These are phyloP conservation scores for Ianthella basta DNA, from an alignment of 37 sponge, comb jelly and placozoan genomes.

Conservation along the genomic window DNA sequence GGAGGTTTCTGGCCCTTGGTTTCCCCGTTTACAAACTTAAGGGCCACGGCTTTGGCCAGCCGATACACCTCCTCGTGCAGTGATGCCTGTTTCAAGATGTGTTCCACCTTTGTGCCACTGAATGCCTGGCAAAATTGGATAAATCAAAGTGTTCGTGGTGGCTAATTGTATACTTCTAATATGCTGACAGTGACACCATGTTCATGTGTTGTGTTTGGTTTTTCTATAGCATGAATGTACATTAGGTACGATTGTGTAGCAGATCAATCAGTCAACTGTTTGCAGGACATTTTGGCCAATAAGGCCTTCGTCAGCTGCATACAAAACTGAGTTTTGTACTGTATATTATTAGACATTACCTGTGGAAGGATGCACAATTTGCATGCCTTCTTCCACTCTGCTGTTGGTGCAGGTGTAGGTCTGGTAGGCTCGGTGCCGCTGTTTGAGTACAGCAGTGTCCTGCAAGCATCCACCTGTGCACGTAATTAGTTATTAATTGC, in stretches of 20 bases:
- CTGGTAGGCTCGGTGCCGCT: no score
- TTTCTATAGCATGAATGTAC: no score
- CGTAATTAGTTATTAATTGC: no score
- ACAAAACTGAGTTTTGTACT: not conserved
- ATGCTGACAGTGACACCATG: no score
- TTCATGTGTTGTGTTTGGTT: no score
- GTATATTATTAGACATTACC: not conserved
- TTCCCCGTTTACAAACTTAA: not conserved
- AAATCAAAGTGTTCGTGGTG: no score
- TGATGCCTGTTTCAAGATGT: not conserved
- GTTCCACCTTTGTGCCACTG: not conserved
- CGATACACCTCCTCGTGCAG: not conserved
- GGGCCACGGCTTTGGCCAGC: not conserved
- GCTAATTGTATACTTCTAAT: no score
- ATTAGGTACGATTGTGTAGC: no score
- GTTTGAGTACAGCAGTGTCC: conserved; percentile 16
- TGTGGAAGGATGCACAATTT: conserved; percentile 34
- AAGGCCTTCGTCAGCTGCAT: not conserved
- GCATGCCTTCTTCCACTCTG: conserved; percentile 31
- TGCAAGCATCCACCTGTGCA: conserved; percentile 33
- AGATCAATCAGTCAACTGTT: no score
- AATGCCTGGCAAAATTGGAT: no score
- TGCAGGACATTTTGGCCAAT: no score
- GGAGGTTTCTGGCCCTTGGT: conserved; percentile 11
- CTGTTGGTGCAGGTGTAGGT: conserved; percentile 13